Conservation (phyloP, 2,797 vertebrate genomes). For the Rachycentron canadum region DNA sequence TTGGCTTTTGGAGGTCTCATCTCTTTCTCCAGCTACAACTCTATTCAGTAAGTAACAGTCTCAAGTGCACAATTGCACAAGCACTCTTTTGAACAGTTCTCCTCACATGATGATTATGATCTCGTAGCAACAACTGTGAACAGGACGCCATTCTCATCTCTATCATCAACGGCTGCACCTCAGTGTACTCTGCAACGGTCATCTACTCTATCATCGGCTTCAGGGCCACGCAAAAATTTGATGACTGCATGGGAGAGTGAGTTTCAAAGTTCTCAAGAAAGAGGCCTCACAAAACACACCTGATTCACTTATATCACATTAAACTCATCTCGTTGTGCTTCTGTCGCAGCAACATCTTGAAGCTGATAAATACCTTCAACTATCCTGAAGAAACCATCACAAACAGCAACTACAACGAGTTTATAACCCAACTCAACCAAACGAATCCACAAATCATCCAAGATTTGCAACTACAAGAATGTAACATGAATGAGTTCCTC, state of each 20-base stretch:
- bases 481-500: slow-evolving; percentile 87
- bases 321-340: not conserved
- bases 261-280: slow-evolving; percentile 38
- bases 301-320: not conserved
- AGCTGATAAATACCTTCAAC: slow-evolving; percentile 90
- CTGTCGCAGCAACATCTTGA: slow-evolving; percentile 89
- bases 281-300: fast-evolving
- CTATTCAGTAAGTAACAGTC: slow-evolving; percentile 90
- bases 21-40: slow-evolving; percentile 98
- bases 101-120: slow-evolving; percentile 14
- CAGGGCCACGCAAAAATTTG: slow-evolving; percentile 90
- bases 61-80: not conserved
- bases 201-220: slow-evolving; percentile 97
- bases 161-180: slow-evolving; percentile 93
- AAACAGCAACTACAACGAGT: slow-evolving; percentile 84
- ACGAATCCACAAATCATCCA: slow-evolving; percentile 73
- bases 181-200: slow-evolving; percentile 92
- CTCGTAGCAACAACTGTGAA: slow-evolving; percentile 94
- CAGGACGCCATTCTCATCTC: slow-evolving; percentile 92
- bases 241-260: slow-evolving; percentile 88
- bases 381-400: slow-evolving; percentile 89
- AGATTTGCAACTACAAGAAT: slow-evolving; percentile 83
- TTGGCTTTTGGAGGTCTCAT: slow-evolving; percentile 96
- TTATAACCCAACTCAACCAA: slow-evolving; percentile 78
- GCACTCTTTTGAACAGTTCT: not conserved